Base-by-base conservation (phyloP, 2,888 invertebrate species). In the Lycocerus yunnanus region DNA sequence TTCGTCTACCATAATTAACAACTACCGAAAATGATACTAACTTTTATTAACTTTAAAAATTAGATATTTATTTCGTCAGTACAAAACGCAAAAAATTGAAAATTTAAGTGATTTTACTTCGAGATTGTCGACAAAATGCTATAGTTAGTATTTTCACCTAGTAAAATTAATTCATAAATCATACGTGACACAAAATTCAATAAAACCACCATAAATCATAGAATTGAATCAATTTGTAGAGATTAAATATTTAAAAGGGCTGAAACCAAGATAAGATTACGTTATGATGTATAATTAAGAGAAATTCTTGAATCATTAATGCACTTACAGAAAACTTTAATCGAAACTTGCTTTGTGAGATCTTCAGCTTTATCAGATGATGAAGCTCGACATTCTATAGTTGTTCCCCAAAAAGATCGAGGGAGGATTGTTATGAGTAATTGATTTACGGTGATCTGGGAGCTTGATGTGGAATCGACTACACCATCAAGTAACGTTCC, bases 321-420 rank as follows among this genome's bases (percentile, higher is more conserved):
- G 14, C n/a, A 86, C 87, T 87, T 84, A 87, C 87, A 79, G 83
- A 90, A 92, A 85, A 96, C 91, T 86, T 94, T 94, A 71, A 96
- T 88, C 71, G 92, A 92, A 81, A 96, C 92, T 84, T 93, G 93
- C 83, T 93, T 91, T 24, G 90, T 88, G 73, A 93, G 89, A 3
- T 93, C 91, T 78, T 92, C 91, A 75, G 93, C 89, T 72, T 93
- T 88, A 18, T 93, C 93, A 0, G 93, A 92, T 76, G 93, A 92
- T 77, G 93, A 92, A 11, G 95, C 95, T 77, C 92, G 89, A 85
- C 96, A 96, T 85, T 94, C 93, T 79, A 95, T 89, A 81, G 90
- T 91, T 65, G 92, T 90, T n/a, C 93, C 93, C 81, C 92, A 91
- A 86, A 93, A 91, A 80, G 92, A 90, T 75, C 95, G 88, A 20